Conservation (phyloP, 2,113 vertebrate species). For the Marcusenius ussheri region DNA sequence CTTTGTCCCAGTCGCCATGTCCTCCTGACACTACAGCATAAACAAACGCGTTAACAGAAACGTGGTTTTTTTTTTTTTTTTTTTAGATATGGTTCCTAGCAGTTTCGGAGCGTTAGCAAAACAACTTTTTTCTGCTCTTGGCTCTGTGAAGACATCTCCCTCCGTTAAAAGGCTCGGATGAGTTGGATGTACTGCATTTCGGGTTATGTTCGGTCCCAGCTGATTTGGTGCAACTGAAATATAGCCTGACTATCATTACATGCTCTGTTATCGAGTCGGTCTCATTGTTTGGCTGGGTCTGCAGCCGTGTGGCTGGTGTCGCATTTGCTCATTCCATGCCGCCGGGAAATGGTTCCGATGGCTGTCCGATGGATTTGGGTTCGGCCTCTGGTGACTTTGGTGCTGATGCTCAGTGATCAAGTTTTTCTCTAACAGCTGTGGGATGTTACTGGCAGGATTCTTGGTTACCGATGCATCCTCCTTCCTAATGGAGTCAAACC, state of each 20-base stretch:
- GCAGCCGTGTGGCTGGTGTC: background rate
- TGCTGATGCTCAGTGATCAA: background rate
- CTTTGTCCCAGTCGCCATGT: conserved; percentile 23
- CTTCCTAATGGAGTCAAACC: conserved; percentile 31
- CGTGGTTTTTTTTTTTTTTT: background rate
- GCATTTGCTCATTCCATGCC: background rate
- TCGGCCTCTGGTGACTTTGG: background rate
- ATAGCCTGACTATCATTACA: background rate
- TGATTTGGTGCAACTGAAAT: background rate
- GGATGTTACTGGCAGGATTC: conserved; percentile 28
- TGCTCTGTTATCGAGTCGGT: background rate
- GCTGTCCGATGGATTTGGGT: background rate
- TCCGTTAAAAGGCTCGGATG: background rate
- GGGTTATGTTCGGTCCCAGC: background rate
- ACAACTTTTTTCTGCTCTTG: background rate
- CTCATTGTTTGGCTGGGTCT: background rate
- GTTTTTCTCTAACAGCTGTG: background rate
- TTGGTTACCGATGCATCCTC: conserved; percentile 35
- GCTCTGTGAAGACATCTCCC: background rate
- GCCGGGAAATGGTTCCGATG: background rate
- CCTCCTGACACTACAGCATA: background rate
- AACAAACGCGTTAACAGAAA: background rate
- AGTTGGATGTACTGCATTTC: background rate
- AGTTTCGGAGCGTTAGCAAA: background rate
- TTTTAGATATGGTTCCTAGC: background rate